phyloP scores from a whole-genome alignment of 2,113 vertebrate genomes.

The Ceyx margarethae region DNA sequence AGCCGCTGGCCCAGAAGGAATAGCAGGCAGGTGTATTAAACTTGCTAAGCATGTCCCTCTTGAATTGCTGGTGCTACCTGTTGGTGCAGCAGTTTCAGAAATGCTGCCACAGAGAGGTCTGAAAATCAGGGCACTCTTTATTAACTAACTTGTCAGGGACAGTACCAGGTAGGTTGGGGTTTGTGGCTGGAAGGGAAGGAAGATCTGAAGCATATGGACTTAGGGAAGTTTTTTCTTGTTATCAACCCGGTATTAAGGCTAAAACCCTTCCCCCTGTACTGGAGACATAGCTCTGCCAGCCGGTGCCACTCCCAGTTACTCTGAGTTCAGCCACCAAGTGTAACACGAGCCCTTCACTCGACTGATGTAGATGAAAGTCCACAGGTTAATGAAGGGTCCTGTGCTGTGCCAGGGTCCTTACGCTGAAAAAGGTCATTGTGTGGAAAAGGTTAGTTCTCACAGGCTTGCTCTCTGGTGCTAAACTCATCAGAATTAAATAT shows the following conservation, averaged over 20 bases:
- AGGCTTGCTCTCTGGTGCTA: background rate
- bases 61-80: background rate
- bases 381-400: background rate
- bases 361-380: background rate
- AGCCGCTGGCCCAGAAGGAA: constrained; percentile 78
- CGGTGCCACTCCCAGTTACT: background rate
- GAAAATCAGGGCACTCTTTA: background rate
- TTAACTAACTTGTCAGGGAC: background rate
- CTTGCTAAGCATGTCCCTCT: background rate
- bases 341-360: background rate
- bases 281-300: background rate
- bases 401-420: background rate
- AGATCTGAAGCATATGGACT: background rate
- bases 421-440: background rate
- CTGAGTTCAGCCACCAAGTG: background rate
- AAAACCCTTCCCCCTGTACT: background rate
- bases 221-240: background rate
- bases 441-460: background rate
- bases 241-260: background rate
- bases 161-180: background rate
- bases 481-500: background rate
- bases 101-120: background rate
- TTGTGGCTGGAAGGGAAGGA: background rate
- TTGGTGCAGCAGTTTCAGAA: background rate
- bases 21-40: constrained; percentile 73